Evolutionary conservation across 1,140 invertebrate genomes (phyloP), one percentile per base, ranked within the genome.

Genomic region (Drosophila serrata): DNA sequence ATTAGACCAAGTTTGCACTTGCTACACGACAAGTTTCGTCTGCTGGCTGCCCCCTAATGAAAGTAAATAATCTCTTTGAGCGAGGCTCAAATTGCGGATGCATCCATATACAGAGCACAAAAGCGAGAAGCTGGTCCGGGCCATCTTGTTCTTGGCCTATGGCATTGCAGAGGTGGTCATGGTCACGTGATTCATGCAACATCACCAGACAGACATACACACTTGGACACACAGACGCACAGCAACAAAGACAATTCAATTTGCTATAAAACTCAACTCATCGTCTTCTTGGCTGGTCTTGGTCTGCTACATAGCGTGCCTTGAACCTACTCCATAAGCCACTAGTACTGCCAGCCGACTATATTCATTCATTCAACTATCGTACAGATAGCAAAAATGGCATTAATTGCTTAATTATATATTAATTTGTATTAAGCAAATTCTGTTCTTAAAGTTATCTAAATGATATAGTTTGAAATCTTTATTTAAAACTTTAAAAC

Each of bases 111-210:
- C 63, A 81, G 84, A 70, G 51, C 63, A 43, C 55, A 61, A 67
- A 58, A 75, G 69, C 60, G 70, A 72, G 56, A 67, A 68, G 64
- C 58, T 48, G 59, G 58, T 53, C 51, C 51, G 35, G 51, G 37
- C n/a, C n/a, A 49, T 62, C 72, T 84, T 90, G 70, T 81, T 82
- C 76, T 86, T 86, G 79, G 68, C 53, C 67, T 40, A 70, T 72
- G 81, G 58, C 77, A 81, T 58, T 86, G 82, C 69, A 78, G 46
- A 59, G 82, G 79, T 85, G 82, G 90, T 91, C 85, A 91, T 91
- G 90, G 90, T 91, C 90, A 91, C 90, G 90, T 91, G 90, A 91
- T 91, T 91, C 86, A 90, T 90, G 82, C 86, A 85, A 90, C 78
- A 91, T 72, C 72, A 82, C 42, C 42, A 42, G 58, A 46, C 58